These are phyloP conservation scores for Mythimna vitellina DNA, from an alignment of 2,888 invertebrate species.

Conservation along the genomic window DNA sequence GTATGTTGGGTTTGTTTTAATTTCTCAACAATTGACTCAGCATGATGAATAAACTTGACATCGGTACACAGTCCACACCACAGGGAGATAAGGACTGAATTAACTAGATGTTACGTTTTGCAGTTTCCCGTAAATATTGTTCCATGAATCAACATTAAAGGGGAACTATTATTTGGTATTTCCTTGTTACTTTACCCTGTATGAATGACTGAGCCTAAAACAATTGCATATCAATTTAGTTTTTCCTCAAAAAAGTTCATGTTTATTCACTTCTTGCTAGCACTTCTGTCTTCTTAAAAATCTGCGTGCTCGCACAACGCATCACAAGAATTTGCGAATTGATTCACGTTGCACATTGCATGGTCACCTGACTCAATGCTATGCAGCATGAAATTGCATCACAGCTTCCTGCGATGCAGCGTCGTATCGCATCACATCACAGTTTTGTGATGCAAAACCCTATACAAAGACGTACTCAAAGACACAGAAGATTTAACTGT, in stretches of 20 bases:
- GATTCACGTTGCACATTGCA: too few species aligned
- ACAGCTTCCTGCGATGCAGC: too few species aligned
- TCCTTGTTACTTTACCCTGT: not conserved
- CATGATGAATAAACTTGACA: not conserved
- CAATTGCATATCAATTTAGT: not conserved
- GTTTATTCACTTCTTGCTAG: not conserved
- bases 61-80: not conserved
- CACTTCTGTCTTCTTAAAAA: not conserved
- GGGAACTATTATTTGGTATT: not conserved
- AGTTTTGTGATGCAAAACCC: too few species aligned
- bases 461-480: not conserved
- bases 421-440: too few species aligned
- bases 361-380: too few species aligned
- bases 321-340: too few species aligned
- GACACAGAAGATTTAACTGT: not conserved
- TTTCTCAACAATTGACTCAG: slow-evolving; percentile 37
- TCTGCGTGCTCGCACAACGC: too few species aligned
- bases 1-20: not conserved
- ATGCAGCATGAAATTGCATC: too few species aligned
- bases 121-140: not conserved
- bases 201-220: not conserved
- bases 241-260: not conserved
- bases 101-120: not conserved
- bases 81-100: slow-evolving; percentile 5
- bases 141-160: not conserved